These are phyloP conservation scores for Dascillus cervinus DNA, from an alignment of 2,888 invertebrate genomes.

Conservation along the genomic window DNA sequence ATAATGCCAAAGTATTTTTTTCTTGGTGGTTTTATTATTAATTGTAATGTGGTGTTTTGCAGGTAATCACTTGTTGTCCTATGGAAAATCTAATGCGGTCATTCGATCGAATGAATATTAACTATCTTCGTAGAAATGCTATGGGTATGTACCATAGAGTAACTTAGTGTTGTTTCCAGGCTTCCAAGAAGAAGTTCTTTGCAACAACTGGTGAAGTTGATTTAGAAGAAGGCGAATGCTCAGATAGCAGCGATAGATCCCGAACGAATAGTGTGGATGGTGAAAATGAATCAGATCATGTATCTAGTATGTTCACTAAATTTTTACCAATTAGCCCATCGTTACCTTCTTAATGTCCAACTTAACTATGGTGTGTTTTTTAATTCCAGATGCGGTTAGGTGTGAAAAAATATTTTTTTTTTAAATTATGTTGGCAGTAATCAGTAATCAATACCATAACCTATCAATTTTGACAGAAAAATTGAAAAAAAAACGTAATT, in stretches of 20 bases:
- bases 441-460: too few relatives aligned
- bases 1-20: constrained; percentile 18
- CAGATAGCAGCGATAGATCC: constrained; percentile 38
- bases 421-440: too few relatives aligned
- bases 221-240: constrained; percentile 62
- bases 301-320: too few relatives aligned
- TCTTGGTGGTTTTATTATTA: constrained; percentile 8
- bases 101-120: constrained; percentile 42
- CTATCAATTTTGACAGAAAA: too few relatives aligned
- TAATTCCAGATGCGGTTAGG: too few relatives aligned
- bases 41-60: constrained; percentile 24
- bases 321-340: too few relatives aligned
- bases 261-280: constrained; percentile 17
- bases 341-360: too few relatives aligned
- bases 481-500: too few relatives aligned
- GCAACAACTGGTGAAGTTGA: too few relatives aligned
- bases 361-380: too few relatives aligned
- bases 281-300: constrained; percentile 3
- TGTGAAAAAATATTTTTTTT: too few relatives aligned
- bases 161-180: constrained; percentile 39
- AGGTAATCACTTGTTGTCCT: constrained; percentile 41
- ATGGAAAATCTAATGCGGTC: constrained; percentile 38
- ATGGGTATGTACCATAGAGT: constrained; percentile 47
- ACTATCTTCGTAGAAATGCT: constrained; percentile 46
- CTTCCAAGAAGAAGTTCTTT: constrained; percentile 28